Percentiles rank a stretch among this genome's conserved stretches.
Evolutionary conservation across 2,888 invertebrate genomes (phyloP).

Genomic region (Eilema depressum): DNA sequence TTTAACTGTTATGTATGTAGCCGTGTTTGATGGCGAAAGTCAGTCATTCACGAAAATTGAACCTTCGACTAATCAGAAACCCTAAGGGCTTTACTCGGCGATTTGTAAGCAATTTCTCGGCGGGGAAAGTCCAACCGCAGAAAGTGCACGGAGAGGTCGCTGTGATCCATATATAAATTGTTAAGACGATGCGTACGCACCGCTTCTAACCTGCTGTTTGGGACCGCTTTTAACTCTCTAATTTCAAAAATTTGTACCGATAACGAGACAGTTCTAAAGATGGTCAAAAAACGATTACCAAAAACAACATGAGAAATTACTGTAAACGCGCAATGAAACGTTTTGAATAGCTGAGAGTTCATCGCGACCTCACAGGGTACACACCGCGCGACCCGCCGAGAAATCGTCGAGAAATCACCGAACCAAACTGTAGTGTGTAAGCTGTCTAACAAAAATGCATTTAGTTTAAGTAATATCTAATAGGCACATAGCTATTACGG

Average conservation of each 20-base stretch:
- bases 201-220: too few relatives aligned
- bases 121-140: background rate
- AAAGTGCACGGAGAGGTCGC: too few relatives aligned
- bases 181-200: too few relatives aligned
- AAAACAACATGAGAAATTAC: background rate
- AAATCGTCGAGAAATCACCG: background rate
- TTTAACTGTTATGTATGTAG: background rate
- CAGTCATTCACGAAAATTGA: background rate
- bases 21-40: background rate
- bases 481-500: constrained; percentile 38
- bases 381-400: background rate
- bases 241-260: background rate
- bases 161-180: too few relatives aligned
- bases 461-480: constrained; percentile 40
- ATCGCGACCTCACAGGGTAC: background rate
- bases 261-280: background rate
- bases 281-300: background rate
- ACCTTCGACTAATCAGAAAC: background rate
- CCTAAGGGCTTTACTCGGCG: background rate
- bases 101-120: constrained; percentile 4
- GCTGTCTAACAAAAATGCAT: constrained; percentile 11
- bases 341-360: background rate
- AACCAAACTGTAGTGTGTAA: background rate
- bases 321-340: background rate
- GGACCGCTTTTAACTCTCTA: background rate